Conservation (phyloP, 2,113 vertebrate genomes). For the Oreamnos americanus region DNA sequence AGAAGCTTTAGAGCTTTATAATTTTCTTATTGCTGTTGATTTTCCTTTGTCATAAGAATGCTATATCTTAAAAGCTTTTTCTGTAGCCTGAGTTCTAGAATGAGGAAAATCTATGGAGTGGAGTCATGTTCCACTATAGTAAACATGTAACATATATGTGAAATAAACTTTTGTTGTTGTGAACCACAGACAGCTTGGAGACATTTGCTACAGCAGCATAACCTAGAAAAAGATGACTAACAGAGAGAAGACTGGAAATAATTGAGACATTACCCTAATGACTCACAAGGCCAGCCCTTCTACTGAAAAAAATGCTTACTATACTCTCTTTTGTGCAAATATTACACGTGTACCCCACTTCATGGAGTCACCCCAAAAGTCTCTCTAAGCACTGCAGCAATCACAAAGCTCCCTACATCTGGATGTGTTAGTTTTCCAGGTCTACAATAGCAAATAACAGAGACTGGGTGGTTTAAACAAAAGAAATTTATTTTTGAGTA, state of each 20-base stretch:
- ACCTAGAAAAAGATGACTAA: neutral
- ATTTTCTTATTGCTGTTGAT: neutral
- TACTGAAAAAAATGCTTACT: neutral
- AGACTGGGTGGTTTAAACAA: neutral
- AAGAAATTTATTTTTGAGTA: neutral
- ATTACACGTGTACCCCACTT: neutral
- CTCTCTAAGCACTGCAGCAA: neutral
- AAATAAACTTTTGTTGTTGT: neutral
- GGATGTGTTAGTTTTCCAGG: neutral
- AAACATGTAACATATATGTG: neutral
- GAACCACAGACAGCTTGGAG: neutral
- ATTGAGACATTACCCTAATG: neutral
- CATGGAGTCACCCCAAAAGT: neutral
- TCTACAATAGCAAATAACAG: neutral
- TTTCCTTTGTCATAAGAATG: neutral
- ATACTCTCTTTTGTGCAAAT: neutral
- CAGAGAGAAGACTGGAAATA: neutral
- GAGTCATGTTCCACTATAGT: neutral
- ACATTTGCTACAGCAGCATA: neutral
- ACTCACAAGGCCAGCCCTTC: neutral
- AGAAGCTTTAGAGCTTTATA: neutral
- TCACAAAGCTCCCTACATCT: neutral
- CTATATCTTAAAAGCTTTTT: neutral
- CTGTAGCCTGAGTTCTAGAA: neutral
- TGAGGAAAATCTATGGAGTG: neutral